Conservation (phyloP, 2,113 vertebrate genomes). For the Parotia lawesii region DNA sequence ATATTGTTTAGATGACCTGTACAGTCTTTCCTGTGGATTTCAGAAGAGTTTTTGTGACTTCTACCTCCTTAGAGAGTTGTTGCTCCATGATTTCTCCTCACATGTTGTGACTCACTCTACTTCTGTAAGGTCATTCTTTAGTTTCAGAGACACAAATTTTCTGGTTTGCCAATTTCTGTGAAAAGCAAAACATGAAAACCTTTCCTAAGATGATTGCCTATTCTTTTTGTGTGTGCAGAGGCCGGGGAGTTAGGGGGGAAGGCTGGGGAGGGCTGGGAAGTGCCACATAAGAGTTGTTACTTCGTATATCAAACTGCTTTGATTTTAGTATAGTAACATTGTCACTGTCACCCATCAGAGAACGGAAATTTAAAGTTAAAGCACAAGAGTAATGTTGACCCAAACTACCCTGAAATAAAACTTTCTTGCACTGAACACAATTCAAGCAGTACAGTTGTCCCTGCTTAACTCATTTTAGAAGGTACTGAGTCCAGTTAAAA, state of each 20-base stretch:
- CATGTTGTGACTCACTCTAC: neutral
- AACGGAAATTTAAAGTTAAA: neutral
- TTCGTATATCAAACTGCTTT: neutral
- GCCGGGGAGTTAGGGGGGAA: rapidly evolving
- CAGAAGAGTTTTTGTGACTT: neutral
- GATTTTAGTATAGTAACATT: neutral
- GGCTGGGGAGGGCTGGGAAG: neutral
- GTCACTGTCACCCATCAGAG: neutral
- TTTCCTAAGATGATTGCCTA: neutral
- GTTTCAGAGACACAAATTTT: neutral
- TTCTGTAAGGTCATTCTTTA: neutral
- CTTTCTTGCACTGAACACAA: neutral
- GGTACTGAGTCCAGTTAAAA: slow-evolving; percentile 8
- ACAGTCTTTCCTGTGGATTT: neutral
- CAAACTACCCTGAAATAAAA: neutral
- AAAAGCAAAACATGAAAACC: neutral
- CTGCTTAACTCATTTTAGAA: neutral
- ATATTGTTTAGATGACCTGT: neutral
- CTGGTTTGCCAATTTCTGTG: neutral
- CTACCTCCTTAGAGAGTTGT: neutral
- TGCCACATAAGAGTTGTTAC: neutral
- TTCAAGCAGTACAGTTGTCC: neutral
- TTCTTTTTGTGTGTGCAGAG: neutral
- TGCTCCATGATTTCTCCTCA: neutral
- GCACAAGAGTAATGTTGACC: neutral